Percentiles rank a stretch among this genome's conserved stretches.
Conservation (phyloP, 2,797 vertebrate genomes). For the Xenops minutus region DNA sequence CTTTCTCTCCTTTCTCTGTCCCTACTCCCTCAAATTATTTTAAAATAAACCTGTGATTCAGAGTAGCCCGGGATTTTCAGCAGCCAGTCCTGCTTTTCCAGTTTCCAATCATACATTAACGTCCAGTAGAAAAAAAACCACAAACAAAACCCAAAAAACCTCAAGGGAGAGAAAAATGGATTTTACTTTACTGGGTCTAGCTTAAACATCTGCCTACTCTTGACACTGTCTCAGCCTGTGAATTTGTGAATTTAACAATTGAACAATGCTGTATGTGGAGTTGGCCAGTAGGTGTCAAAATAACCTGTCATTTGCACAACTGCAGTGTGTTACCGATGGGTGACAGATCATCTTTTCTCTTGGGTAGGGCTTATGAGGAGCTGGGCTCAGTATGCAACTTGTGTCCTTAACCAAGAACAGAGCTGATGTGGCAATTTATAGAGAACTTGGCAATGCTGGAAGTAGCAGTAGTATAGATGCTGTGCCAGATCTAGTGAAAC, state of each 20-base stretch:
- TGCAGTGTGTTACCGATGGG: not conserved
- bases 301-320: conserved; percentile 46
- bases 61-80: not conserved
- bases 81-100: not conserved
- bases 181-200: not conserved
- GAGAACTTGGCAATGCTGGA: not conserved
- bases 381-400: not conserved
- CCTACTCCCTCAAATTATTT: not conserved
- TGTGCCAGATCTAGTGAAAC: not conserved
- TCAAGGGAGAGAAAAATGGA: not conserved
- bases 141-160: not conserved
- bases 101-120: not conserved
- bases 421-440: not conserved
- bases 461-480: not conserved
- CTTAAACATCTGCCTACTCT: not conserved
- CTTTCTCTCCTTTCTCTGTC: not conserved
- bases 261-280: conserved; percentile 22
- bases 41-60: not conserved
- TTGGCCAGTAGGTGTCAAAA: conserved; percentile 68
- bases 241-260: not conserved
- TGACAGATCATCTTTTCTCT: not conserved
- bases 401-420: not conserved
- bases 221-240: not conserved
- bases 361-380: not conserved
- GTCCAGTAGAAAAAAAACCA: not conserved